Evolutionary conservation across 2,797 vertebrate genomes (phyloP).

Genomic region (Arctocebus calabarensis): DNA sequence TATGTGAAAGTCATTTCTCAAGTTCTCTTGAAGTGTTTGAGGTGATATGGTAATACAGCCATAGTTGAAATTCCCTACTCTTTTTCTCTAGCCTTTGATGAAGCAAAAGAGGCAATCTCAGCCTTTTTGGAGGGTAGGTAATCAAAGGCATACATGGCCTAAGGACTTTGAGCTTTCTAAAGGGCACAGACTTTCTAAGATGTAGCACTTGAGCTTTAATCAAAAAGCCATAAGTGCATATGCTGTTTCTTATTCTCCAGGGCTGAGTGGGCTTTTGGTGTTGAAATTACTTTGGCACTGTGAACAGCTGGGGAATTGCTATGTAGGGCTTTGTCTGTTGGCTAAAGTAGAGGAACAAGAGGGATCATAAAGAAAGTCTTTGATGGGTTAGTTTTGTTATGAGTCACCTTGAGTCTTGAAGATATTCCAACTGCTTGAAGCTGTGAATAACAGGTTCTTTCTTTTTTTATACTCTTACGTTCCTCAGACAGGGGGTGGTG

Average conservation of each 20-base stretch:
- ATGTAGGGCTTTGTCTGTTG: slow-evolving; percentile 72
- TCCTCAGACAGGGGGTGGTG: slow-evolving; percentile 5
- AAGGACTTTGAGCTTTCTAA: slow-evolving; percentile 69
- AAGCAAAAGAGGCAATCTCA: slow-evolving; percentile 47
- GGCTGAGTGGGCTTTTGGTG: slow-evolving; percentile 71
- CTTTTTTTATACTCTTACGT: not conserved
- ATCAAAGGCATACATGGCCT: slow-evolving; percentile 65
- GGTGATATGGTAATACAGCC: slow-evolving; percentile 7
- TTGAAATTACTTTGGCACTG: slow-evolving; percentile 71
- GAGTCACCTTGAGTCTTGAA: slow-evolving; percentile 57
- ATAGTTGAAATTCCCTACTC: slow-evolving; percentile 14
- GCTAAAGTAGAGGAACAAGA: slow-evolving; percentile 60
- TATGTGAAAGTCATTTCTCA: slow-evolving; percentile 52
- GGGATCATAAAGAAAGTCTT: slow-evolving; percentile 59
- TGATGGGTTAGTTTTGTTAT: slow-evolving; percentile 69
- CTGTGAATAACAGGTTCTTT: slow-evolving; percentile 65
- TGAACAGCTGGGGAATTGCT: slow-evolving; percentile 65
- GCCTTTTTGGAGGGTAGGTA: slow-evolving; percentile 49
- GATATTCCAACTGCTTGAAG: slow-evolving; percentile 45
- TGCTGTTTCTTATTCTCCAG: slow-evolving; percentile 71
- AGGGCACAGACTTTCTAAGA: slow-evolving; percentile 69
- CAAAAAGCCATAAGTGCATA: slow-evolving; percentile 55
- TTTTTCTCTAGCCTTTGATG: slow-evolving; percentile 55
- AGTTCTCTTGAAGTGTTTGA: slow-evolving; percentile 55
- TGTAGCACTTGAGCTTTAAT: slow-evolving; percentile 69